Percentiles rank a stretch among this genome's conserved stretches.
Evolutionary conservation across 2,888 invertebrate species (phyloP).

Genomic region (Mythimna albipuncta): DNA sequence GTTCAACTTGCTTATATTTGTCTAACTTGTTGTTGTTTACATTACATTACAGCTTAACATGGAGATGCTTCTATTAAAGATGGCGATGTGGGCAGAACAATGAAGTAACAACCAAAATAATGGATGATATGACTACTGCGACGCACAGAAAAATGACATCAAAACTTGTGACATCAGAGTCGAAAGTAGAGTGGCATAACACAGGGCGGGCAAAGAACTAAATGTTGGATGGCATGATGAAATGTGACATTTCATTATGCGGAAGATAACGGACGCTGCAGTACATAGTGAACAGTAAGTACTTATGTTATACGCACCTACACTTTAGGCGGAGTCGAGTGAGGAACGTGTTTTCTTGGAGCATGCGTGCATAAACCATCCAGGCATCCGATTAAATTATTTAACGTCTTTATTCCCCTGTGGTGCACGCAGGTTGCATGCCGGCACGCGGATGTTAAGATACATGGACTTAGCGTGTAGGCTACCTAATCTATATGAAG

Average conservation of each 20-base stretch:
- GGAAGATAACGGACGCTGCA: conserved; percentile 66
- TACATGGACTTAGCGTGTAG: conserved; percentile 78
- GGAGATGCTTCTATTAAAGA: conserved; percentile 57
- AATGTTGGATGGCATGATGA: conserved; percentile 65
- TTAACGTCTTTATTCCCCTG: conserved; percentile 89
- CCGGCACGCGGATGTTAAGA: conserved; percentile 84
- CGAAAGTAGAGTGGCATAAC: conserved; percentile 46
- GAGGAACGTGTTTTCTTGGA: conserved; percentile 72
- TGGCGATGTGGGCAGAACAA: conserved; percentile 52
- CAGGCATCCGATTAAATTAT: conserved; percentile 88
- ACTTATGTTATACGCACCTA: conserved; percentile 62
- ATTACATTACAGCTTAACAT: conserved; percentile 60
- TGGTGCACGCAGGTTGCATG: conserved; percentile 87
- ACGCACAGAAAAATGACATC: conserved; percentile 37
- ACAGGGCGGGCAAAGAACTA: conserved; percentile 56
- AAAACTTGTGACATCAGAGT: conserved; percentile 38
- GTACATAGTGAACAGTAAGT: conserved; percentile 58
- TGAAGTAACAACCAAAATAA: conserved; percentile 61
- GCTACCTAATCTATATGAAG: conserved; percentile 65
- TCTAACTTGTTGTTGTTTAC: conserved; percentile 48
- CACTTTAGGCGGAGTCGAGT: conserved; percentile 61
- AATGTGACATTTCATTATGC: conserved; percentile 69
- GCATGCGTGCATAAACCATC: conserved; percentile 84
- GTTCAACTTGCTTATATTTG: conserved; percentile 44
- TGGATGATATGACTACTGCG: conserved; percentile 53